Evolutionary conservation across 2,888 invertebrate genomes (phyloP).

Genomic region (Drosophila eohydei): DNA sequence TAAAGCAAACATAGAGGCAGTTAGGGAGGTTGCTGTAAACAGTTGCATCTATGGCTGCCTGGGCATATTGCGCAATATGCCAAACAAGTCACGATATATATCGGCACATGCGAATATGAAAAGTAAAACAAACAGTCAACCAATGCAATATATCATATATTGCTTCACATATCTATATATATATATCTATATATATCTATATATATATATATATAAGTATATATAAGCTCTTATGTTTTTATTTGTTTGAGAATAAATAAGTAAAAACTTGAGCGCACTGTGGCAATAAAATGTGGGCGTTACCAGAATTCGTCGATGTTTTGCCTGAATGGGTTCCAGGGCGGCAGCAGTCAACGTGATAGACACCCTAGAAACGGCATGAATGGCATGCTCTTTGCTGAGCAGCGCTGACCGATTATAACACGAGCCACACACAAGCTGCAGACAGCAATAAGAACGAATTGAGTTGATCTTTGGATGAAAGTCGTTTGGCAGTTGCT

Average conservation of each 20-base stretch:
- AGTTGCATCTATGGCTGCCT: conserved; percentile 35
- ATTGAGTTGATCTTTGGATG: conserved; percentile 1
- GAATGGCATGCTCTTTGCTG: neutral
- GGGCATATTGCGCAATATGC: conserved; percentile 57
- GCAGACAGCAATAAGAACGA: conserved; percentile 37
- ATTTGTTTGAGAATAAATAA: conserved; percentile 42
- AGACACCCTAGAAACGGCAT: conserved; percentile 11
- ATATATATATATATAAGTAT: conserved; percentile 23
- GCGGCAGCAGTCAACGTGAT: conserved; percentile 23
- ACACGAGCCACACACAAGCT: conserved; percentile 30
- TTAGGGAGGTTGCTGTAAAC: neutral
- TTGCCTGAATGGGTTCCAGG: conserved; percentile 6
- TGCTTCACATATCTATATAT: conserved; percentile 18
- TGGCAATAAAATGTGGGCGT: conserved; percentile 56
- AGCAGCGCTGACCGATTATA: conserved; percentile 72
- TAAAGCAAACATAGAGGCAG: neutral
- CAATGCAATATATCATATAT: conserved; percentile 51
- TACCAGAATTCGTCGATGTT: conserved; percentile 31
- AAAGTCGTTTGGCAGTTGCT: neutral
- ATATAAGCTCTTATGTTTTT: conserved; percentile 36
- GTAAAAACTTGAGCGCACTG: conserved; percentile 44
- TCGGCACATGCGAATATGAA: conserved; percentile 26
- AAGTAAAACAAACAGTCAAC: conserved; percentile 52
- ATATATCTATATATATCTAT: conserved; percentile 19
- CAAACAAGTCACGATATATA: conserved; percentile 58